Percentiles rank a stretch among this genome's conserved stretches.
These are phyloP conservation scores for Pseudobourletiella spinata DNA, from an alignment of 1,140 invertebrate genomes.

Conservation along the genomic window DNA sequence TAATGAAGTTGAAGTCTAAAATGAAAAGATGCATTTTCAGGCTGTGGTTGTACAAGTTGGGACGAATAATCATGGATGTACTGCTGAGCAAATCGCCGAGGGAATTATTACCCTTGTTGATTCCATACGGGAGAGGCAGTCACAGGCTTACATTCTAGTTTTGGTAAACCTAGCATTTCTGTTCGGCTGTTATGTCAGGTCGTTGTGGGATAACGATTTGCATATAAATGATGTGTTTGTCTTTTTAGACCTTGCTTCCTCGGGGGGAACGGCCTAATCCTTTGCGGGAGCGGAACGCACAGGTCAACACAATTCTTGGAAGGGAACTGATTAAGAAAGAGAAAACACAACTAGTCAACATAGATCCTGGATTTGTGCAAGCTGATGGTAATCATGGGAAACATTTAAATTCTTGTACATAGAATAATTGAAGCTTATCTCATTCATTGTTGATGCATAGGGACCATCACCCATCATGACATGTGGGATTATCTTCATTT, in stretches of 20 bases:
- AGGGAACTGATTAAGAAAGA: slow-evolving; percentile 49
- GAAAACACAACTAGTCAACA: slow-evolving; percentile 58
- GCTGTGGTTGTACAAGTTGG: slow-evolving; percentile 76
- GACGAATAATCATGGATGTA: slow-evolving; percentile 72
- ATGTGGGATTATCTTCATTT: slow-evolving; percentile 83
- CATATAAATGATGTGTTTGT: not conserved
- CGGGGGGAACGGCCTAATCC: slow-evolving; percentile 71
- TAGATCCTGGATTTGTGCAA: slow-evolving; percentile 66
- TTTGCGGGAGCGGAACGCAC: slow-evolving; percentile 60
- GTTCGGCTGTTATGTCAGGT: not conserved
- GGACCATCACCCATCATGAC: slow-evolving; percentile 70
- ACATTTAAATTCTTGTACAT: not conserved
- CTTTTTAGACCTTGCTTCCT: slow-evolving; percentile 64
- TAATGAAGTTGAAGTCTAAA: not conserved
- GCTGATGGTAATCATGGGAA: slow-evolving; percentile 47
- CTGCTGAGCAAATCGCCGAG: slow-evolving; percentile 64
- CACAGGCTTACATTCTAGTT: slow-evolving; percentile 66
- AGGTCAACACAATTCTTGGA: slow-evolving; percentile 62
- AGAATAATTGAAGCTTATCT: not conserved
- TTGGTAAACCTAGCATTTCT: slow-evolving; percentile 50
- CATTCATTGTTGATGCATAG: slow-evolving; percentile 36
- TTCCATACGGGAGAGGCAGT: slow-evolving; percentile 62
- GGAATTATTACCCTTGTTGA: slow-evolving; percentile 68
- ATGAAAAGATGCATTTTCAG: slow-evolving; percentile 42
- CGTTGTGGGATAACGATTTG: not conserved